A percentile compares a stretch with the other conserved stretches of the same genome.
These are phyloP conservation scores for Clarias macrocephalus DNA, from an alignment of 2,113 vertebrate species.

Conservation along the genomic window DNA sequence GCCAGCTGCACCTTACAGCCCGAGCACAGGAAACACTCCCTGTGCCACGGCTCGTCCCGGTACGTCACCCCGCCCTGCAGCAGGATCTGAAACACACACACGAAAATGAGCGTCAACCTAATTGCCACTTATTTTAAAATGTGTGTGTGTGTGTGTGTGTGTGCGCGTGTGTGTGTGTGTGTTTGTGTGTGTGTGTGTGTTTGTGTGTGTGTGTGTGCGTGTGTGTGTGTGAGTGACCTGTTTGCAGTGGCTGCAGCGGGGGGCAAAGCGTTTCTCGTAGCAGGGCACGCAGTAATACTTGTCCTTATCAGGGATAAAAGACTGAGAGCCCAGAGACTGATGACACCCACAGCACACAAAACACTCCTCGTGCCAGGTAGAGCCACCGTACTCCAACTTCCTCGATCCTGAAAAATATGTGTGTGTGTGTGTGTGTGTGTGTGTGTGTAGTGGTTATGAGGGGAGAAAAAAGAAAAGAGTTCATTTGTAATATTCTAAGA, in stretches of 20 bases:
- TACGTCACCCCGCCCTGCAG: slow-evolving; percentile 94
- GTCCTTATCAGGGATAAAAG: slow-evolving; percentile 89
- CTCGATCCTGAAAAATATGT: slow-evolving; percentile 76
- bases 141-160: background rate
- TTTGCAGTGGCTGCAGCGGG: slow-evolving; percentile 90
- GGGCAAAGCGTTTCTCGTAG: slow-evolving; percentile 88
- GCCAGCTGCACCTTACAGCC: slow-evolving; percentile 85
- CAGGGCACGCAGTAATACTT: slow-evolving; percentile 92
- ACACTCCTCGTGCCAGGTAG: slow-evolving; percentile 92
- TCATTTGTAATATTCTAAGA: background rate
- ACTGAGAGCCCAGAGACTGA: slow-evolving; percentile 86
- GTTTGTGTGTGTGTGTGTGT: background rate
- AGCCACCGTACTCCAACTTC: slow-evolving; percentile 86
- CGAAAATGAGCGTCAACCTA: too few relatives aligned
- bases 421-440: too few relatives aligned
- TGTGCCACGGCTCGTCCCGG: slow-evolving; percentile 91
- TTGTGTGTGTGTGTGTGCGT: background rate
- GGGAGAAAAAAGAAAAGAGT: too few relatives aligned
- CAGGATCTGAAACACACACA: slow-evolving; percentile 75
- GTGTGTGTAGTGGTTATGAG: too few relatives aligned
- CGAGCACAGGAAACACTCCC: slow-evolving; percentile 90
- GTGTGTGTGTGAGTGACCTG: slow-evolving; percentile 72
- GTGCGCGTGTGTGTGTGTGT: background rate
- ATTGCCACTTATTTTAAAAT: background rate
- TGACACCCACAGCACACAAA: slow-evolving; percentile 89